A percentile compares a stretch with the other conserved stretches of the same genome.
These are phyloP conservation scores for Ctenosaura bakeri DNA, from an alignment of 2,797 vertebrate genomes.

Conservation along the genomic window DNA sequence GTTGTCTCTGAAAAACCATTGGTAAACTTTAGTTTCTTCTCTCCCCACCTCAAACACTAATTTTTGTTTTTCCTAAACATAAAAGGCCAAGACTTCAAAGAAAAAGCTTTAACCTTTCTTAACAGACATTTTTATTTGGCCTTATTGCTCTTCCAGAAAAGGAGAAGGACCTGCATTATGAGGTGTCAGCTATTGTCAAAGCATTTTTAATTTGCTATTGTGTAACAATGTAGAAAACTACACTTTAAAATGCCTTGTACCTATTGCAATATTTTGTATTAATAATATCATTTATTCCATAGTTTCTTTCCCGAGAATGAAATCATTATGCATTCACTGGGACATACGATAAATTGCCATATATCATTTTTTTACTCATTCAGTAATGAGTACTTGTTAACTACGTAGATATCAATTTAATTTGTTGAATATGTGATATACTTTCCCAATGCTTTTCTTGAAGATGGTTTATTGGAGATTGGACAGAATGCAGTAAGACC, in stretches of 20 bases:
- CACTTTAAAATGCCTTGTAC: not conserved
- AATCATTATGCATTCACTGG: not conserved
- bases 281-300: no score
- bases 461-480: slow-evolving; percentile 99
- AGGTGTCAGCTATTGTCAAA: no score
- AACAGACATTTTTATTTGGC: no score
- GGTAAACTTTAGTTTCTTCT: not conserved
- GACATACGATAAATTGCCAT: not conserved
- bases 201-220: no score
- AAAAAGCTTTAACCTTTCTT: no score
- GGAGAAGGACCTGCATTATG: no score
- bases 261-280: not conserved
- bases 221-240: no score
- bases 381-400: not conserved
- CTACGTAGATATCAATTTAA: not conserved
- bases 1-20: not conserved
- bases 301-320: not conserved
- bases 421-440: slow-evolving; percentile 49
- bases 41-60: not conserved
- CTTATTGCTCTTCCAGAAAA: no score
- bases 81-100: no score
- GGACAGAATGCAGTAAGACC: slow-evolving; percentile 95
- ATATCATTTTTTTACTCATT: not conserved
- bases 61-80: no score
- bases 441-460: slow-evolving; percentile 40